Evolutionary conservation across 2,113 vertebrate species (phyloP), one percentile per base, ranked within the genome.

Genomic region (Oryzias melastigma): DNA sequence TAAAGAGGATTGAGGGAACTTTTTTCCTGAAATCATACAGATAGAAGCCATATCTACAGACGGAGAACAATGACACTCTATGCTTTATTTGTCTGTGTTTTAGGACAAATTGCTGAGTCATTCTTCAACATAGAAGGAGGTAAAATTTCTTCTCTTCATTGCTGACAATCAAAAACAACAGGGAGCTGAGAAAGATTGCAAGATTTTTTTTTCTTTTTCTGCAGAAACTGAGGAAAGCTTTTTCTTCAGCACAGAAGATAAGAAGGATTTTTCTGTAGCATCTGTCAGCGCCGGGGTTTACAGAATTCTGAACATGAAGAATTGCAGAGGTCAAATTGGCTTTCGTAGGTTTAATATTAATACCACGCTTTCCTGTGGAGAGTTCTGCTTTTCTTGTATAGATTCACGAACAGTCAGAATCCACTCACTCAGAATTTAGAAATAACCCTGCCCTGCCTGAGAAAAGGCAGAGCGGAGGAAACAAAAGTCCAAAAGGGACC

Each of bases 131-230:
- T 40, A 4, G n/a, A 47, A 24, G 10, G 40, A 54, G 53, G 17
- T 1, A 18, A 59, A 56, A 60, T 52, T 22, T 24, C 42, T 57
- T 22, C 40, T 57, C 42, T 22, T 13, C 20, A 14, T 48, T 49
- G 20, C 1, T 64, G 43, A 29, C 52, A 62, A 66, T 69, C 4
- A 48, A 22, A 57, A 20, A 60, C 43, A 49, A 20, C 59, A 60
- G 68, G 50, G 55, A 56, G 0, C 42, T 44, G 14, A 41, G 44
- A 42, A 45, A 40, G 55, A 49, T 7, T 56, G 29, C 22, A 19
- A 35, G 35, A 35, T 12, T 12, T 35, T 12, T 12, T 35, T 35
- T 7, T 2, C 7, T 8, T 40, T n/a, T 7, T 35, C 24, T 42
- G 19, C 12, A 58, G 48, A 69, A 43, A 61, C 14, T 20, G 8